phyloP scores from a whole-genome alignment of 2,113 vertebrate species.

The Girardinichthys multiradiatus region DNA sequence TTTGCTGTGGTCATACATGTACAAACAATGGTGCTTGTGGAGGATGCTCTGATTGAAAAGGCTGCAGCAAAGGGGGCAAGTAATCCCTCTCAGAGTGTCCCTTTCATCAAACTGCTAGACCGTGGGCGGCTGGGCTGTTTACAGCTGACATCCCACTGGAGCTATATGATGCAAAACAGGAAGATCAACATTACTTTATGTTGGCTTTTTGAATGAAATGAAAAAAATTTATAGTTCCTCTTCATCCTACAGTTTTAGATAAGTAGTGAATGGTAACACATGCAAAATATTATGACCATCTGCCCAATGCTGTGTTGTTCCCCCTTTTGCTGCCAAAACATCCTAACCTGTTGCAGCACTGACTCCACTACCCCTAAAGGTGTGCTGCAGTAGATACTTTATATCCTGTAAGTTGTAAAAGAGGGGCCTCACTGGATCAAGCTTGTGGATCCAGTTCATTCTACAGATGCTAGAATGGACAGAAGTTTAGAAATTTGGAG shows the following conservation, averaged over 20 bases:
- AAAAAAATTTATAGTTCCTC: not conserved
- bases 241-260: not conserved
- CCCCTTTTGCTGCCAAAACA: not conserved
- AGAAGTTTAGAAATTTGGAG: too few species aligned
- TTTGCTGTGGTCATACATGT: conserved; percentile 57
- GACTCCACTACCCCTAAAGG: not conserved
- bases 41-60: conserved; percentile 57
- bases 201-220: not conserved
- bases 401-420: too few species aligned
- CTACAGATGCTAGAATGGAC: too few species aligned
- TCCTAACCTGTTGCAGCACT: not conserved
- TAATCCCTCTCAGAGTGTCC: conserved; percentile 57
- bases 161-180: conserved; percentile 40
- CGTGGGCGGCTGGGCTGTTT: conserved; percentile 61
- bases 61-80: conserved; percentile 33
- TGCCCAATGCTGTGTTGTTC: not conserved
- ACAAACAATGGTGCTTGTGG: conserved; percentile 47
- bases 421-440: too few species aligned
- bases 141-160: conserved; percentile 48
- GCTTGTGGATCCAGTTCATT: too few species aligned
- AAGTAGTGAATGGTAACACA: not conserved
- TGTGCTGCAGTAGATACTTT: too few species aligned
- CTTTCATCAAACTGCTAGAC: conserved; percentile 69
- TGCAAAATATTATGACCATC: not conserved
- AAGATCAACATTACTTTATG: conserved; percentile 23